Evolutionary conservation across 1,140 invertebrate genomes (phyloP).

Genomic region (Caenorhabditis tropicalis): DNA sequence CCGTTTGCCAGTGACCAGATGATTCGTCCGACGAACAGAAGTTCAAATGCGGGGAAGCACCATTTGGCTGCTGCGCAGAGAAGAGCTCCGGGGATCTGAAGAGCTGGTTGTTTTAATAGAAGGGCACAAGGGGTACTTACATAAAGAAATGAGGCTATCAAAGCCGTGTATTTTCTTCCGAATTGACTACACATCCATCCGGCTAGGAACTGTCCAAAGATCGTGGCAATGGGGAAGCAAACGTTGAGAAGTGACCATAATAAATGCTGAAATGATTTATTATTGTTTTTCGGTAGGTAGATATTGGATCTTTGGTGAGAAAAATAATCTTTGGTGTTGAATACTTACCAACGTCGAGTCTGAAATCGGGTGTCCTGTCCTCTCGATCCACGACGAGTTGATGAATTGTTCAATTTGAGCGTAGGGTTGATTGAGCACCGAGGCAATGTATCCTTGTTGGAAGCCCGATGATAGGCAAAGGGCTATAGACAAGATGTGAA

Average conservation of each 20-base stretch:
- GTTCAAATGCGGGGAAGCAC: conserved; percentile 48
- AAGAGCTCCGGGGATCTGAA: conserved; percentile 53
- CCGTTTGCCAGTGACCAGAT: conserved; percentile 59
- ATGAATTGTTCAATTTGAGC: conserved; percentile 57
- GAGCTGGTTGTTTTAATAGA: not conserved
- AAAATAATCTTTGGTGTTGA: not conserved
- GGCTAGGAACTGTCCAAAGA: conserved; percentile 59
- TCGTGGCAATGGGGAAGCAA: conserved; percentile 58
- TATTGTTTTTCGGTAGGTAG: too few relatives aligned
- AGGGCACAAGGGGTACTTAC: not conserved
- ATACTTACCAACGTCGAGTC: conserved; percentile 53
- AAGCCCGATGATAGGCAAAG: conserved; percentile 57
- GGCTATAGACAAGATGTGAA: conserved; percentile 57
- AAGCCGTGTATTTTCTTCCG: conserved; percentile 56
- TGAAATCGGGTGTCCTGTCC: conserved; percentile 49
- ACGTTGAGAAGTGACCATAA: conserved; percentile 59
- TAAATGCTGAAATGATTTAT: conserved; percentile 52
- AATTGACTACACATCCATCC: conserved; percentile 57
- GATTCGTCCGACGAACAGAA: conserved; percentile 58
- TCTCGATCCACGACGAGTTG: conserved; percentile 54
- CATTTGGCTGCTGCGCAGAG: conserved; percentile 54
- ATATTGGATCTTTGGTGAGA: not conserved
- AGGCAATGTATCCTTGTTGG: conserved; percentile 60
- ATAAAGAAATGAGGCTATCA: conserved; percentile 54
- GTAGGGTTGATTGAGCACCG: conserved; percentile 60